Base-by-base conservation (phyloP, 2,797 vertebrate species). In the Typhlichthys subterraneus region DNA sequence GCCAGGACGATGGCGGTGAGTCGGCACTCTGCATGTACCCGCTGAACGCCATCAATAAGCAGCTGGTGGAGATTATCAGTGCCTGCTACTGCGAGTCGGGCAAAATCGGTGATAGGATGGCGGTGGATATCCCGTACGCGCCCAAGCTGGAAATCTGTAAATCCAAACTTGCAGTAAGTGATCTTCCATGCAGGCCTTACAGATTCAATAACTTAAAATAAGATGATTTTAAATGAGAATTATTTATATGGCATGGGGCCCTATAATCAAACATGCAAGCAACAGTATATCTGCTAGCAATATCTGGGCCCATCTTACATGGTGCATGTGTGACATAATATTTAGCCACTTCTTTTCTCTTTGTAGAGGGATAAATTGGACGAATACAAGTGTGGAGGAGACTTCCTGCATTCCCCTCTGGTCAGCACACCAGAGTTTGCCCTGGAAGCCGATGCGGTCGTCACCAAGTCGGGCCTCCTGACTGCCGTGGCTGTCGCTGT, bases 21-120 rank as follows among this genome's bases (percentile, higher is more conserved):
- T 94, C 96, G 0, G 96, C 96, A 56, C 92, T 99, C 80, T 99
- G 97, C 89, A 88, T 96, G 80, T 99, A 96, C 82, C 93, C 95
- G 0, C 89, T 99, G 76, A 87, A 82, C 1, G 48, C 84, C 23
- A 93, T 99, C 87, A 95, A 97, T 3, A 74, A 90, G 69, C 88
- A 87, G 61, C 91, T 99, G 85, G 85, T 93, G 80, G 85, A 91
- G 29, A 95, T 93, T 79, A 91, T 97, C 57, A 90, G 88, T 0
- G 88, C 93, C 63, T 99, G 97, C 84, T 99, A 99, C 86, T 93
- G 78, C 0, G 70, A 93, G 78, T 14, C 33, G 0, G 87, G 85
- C 9, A 88, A 83, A 45, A 90, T 90, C n/a, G 49, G 63, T 0
- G 72, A 71, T 19, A 70, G 65, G 0, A 69, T 85, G 3, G 87